These are phyloP conservation scores for Otolemur garnettii DNA, from an alignment of 2,113 vertebrate genomes.

Conservation along the genomic window DNA sequence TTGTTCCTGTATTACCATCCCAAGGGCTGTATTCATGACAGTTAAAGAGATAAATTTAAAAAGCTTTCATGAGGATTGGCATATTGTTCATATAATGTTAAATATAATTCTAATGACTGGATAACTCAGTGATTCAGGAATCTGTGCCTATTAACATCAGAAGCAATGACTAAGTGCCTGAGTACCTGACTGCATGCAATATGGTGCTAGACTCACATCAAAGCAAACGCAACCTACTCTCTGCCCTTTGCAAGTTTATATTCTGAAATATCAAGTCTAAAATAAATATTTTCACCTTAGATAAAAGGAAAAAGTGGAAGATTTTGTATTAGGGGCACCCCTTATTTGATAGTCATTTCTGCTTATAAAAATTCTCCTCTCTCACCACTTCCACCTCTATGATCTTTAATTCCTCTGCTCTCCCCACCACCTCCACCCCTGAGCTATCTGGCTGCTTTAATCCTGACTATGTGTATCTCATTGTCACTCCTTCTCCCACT, in stretches of 20 bases:
- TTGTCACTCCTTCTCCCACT: background rate
- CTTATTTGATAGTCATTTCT: background rate
- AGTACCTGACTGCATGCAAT: background rate
- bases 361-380: background rate
- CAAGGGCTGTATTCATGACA: slow-evolving; percentile 11
- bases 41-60: slow-evolving; percentile 66
- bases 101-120: slow-evolving; percentile 16
- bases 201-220: rapidly evolving
- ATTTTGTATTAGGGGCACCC: background rate
- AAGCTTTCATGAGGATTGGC: slow-evolving; percentile 57
- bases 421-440: background rate
- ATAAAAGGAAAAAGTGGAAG: background rate
- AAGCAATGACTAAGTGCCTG: background rate
- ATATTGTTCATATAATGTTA: slow-evolving; percentile 63
- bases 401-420: background rate
- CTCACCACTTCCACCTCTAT: background rate
- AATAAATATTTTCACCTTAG: background rate
- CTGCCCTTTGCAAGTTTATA: background rate
- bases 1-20: slow-evolving; percentile 51
- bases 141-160: background rate
- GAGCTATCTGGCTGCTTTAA: background rate
- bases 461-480: background rate
- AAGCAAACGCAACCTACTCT: background rate
- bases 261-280: background rate
- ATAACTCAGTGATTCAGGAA: background rate